Base-by-base conservation (phyloP, 2,797 vertebrate genomes). In the Acanthis flammea region DNA sequence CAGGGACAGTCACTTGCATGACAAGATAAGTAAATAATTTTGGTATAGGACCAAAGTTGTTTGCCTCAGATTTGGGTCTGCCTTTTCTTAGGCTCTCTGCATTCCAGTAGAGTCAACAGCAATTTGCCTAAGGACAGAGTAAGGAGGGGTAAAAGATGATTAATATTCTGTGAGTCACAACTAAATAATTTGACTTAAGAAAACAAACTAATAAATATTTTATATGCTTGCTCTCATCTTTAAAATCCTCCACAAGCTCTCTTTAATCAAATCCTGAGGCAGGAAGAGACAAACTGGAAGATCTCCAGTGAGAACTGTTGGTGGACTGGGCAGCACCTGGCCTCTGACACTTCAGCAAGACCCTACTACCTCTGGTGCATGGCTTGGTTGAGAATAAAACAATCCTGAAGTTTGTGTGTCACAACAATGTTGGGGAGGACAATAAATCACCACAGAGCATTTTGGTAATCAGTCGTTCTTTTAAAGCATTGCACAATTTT, bases 401-500 rank as follows among this genome's bases (percentile, higher is more conserved):
- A 86, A 42, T 13, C 22, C 8, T 61, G 28, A 81, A 86, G 65
- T 58, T 93, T 86, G 79, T 70, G 54, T 78, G 92, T 90, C 81
- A 86, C 78, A 91, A 62, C 45, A 57, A 3, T 2, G 17, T 9
- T 51, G 51, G 47, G 33, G 76, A 77, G 54, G 37, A 75, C 66
- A 83, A 84, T 75, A 95, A 91, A 87, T 86, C 57, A 88, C 39
- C 72, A 44, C n/a, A 80, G 74, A 88, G 35, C 71, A 73, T 90
- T 75, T 48, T 72, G 84, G 78, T 76, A 94, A 87, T 48, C 0
- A 14, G 62, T 12, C 48, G 14, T 60, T 92, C 81, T 48, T 95
- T 62, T 63, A 94, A 96, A 42, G 44, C 2, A 42, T 39, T 88
- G 88, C 76, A 91, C 66, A 91, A 91, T 63, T 86, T 62, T 92